Evolutionary conservation across 1,140 invertebrate genomes (phyloP), one percentile per base, ranked within the genome.

Genomic region (Anoplophora glabripennis): DNA sequence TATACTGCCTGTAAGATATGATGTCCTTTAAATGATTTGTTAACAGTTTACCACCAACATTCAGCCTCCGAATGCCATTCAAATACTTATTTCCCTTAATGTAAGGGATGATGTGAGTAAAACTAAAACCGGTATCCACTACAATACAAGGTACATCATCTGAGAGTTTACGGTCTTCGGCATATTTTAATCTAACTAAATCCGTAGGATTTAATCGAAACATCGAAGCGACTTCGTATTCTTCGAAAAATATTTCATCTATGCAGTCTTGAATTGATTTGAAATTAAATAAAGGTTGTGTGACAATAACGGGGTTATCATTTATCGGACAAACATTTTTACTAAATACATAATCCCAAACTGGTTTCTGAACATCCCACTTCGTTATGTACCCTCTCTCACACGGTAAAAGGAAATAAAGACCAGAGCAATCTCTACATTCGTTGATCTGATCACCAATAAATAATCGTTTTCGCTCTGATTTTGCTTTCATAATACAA

Each of bases 21-120:
- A 98, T 87, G 77, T 99, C 97, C 75, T 99, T 99, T 35, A 99
- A 78, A 78, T 99, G 93, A 81, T 99, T 99, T 0, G 98, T 99
- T 45, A 99, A 90, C 42, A 75, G 81, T 80, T 99, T 99, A 0
- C 98, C 97, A 8, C 97, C 98, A 59, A 99, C 83, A 80, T 98
- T 92, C 55, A 99, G 89, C 63, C 97, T 84, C 63, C 84, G 77
- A 51, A 93, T 89, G 7, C 83, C 89, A 66, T 89, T 84, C 66
- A 86, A 86, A n/a, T 92, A 73, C 38, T 73, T 73, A 33, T 89
- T 87, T 1, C 94, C 93, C 61, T 93, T 89, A n/a, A 96, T 84
- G 76, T 94, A 98, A 0, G 96, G 96, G 3, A 96, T 84, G 42
- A 99, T 84, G 69, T 99, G 94, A 4, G 94, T 71, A 46, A 69